phyloP scores from a whole-genome alignment of 2,888 invertebrate genomes.

The Perizoma flavofasciatum region DNA sequence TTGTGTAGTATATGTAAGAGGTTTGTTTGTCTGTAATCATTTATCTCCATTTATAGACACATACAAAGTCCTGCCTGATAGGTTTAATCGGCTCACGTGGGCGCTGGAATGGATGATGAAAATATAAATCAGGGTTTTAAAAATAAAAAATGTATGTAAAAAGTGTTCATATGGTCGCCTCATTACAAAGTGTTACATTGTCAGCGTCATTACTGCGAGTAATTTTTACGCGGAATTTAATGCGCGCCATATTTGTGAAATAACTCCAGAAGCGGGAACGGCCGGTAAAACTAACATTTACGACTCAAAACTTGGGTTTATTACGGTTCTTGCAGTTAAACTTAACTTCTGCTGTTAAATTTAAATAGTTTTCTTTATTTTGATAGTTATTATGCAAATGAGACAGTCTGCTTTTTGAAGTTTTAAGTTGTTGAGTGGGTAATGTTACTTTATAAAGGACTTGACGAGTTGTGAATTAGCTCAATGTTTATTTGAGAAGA shows the following conservation, averaged over 20 bases:
- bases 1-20: no score
- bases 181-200: constrained; percentile 38
- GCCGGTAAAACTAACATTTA: constrained; percentile 36
- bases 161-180: constrained; percentile 1
- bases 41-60: no score
- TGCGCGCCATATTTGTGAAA: constrained; percentile 40
- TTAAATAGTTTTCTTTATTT: constrained; percentile 41
- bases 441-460: constrained; percentile 22
- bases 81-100: no score
- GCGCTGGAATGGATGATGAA: no score
- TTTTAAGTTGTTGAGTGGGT: constrained; percentile 4
- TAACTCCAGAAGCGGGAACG: constrained; percentile 30
- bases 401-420: constrained; percentile 29
- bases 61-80: no score
- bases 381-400: constrained; percentile 39
- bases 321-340: constrained; percentile 37
- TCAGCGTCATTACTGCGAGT: constrained; percentile 37
- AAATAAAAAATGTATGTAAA: no score
- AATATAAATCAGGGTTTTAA: no score
- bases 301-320: constrained; percentile 40
- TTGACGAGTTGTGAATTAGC: constrained; percentile 6
- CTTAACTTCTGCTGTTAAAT: constrained; percentile 39
- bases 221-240: constrained; percentile 40
- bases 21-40: no score
- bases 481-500: background rate